These are phyloP conservation scores for Drosophila stalkeri DNA, from an alignment of 2,888 invertebrate genomes.

Conservation along the genomic window DNA sequence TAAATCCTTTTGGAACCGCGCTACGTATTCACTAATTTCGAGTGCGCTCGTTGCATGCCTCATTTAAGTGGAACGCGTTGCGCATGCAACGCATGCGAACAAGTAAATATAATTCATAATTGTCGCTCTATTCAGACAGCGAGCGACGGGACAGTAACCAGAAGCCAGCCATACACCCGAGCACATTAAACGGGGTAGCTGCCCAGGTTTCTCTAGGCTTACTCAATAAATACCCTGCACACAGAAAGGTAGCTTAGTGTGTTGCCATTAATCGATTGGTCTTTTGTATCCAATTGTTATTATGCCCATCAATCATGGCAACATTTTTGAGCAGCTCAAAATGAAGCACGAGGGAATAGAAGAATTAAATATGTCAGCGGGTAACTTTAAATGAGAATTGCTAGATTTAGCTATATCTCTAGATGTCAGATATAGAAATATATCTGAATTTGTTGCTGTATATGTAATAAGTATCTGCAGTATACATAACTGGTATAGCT, in stretches of 20 bases:
- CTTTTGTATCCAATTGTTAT: conserved; percentile 3
- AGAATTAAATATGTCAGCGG: conserved; percentile 12
- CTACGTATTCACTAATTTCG: conserved; percentile 59
- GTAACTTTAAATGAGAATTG: conserved; percentile 51
- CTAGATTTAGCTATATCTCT: not conserved
- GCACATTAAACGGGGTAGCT: conserved; percentile 1
- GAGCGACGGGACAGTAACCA: conserved; percentile 32
- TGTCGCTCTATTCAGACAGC: conserved; percentile 63
- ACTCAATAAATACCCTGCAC: conserved; percentile 10
- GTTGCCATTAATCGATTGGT: not conserved
- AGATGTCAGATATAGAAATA: too few species aligned
- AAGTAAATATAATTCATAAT: conserved; percentile 80
- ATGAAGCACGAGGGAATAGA: conserved; percentile 16
- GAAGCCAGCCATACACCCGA: not conserved
- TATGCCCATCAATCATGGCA: conserved; percentile 76
- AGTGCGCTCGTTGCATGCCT: conserved; percentile 53
- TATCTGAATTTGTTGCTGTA: not conserved
- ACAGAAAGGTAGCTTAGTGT: not conserved
- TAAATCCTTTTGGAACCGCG: conserved; percentile 58
- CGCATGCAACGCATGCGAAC: conserved; percentile 50
- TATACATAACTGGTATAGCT: not conserved
- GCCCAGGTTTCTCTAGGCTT: conserved; percentile 3
- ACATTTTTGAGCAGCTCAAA: conserved; percentile 39
- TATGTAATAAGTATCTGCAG: not conserved
- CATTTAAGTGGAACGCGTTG: conserved; percentile 62